Evolutionary conservation across 2,113 vertebrate species (phyloP), one percentile per base, ranked within the genome.

Genomic region (Todiramphus chloris): DNA sequence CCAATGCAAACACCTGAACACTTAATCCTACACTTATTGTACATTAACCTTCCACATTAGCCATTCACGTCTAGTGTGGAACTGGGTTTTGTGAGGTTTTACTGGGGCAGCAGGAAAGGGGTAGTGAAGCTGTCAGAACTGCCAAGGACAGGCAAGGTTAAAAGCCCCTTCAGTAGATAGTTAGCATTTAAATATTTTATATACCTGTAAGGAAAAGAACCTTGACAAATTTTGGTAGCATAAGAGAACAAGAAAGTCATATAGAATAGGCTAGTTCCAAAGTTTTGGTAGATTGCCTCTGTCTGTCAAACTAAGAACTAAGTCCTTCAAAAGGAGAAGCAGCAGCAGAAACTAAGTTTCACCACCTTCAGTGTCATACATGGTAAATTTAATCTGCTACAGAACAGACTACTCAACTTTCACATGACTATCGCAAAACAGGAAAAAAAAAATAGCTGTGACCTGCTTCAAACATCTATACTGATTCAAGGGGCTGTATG

Each of bases 401-500:
- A 33, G 30, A 83, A 83, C 48, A 83, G 11, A 46, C 10, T 59
- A 46, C 10, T 68, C 43, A 41, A 43, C 35, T 37, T 87, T 46
- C 33, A 33, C 10, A 41, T 6, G 10, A 53, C 7, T 24, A 68
- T 9, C 1, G 0, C 4, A 5, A 79, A 90, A 63, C n/a, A 64
- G 8, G 11, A 56, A 56, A 66, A 72, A 69, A 69, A 48, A 70
- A 6, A 1, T 10, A 70, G 25, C 25, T 30, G n/a, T 8, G 24
- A 69, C 4, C 33, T 3, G 1, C 24, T n/a, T 75, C 44, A 83
- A 68, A 41, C 50, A 59, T 7, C 16, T 79, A 37, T 9, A 43
- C 14, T 44, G 39, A 87, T 27, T 39, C 31, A 63, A 27, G 87
- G 19, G 10, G 23, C 9, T 83, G n/a, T 16, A n/a, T n/a, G 33